phyloP scores from a whole-genome alignment of 2,797 vertebrate genomes.

The Pipistrellus pygmaeus region DNA sequence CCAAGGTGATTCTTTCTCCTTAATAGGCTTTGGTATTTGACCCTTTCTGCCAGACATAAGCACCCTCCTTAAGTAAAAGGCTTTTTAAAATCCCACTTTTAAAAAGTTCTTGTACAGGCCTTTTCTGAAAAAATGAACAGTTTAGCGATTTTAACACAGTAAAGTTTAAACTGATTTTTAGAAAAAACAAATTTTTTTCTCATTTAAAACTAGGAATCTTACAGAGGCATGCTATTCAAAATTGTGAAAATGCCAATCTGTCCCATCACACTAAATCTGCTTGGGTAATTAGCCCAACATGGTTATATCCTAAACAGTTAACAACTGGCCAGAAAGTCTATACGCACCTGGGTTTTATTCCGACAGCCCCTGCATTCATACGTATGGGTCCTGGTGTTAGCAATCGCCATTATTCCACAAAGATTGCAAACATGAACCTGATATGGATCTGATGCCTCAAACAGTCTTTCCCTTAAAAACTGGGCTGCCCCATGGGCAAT shows the following conservation, averaged over 20 bases:
- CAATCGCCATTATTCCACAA: slow-evolving; percentile 98
- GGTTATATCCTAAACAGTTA: neutral
- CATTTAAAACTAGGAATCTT: slow-evolving; percentile 45
- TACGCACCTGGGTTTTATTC: slow-evolving; percentile 96
- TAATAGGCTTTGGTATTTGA: neutral
- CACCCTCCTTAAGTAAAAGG: neutral
- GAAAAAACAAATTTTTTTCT: slow-evolving; percentile 34
- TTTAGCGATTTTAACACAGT: neutral
- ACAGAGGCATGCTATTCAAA: neutral
- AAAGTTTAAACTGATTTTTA: slow-evolving; percentile 26
- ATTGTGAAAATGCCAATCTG: neutral
- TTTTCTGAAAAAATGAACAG: slow-evolving; percentile 40
- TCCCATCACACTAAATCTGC: neutral
- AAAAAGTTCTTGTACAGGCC: slow-evolving; percentile 18
- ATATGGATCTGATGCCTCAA: slow-evolving; percentile 98
- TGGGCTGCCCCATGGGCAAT: slow-evolving; percentile 99
- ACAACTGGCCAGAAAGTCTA: neutral
- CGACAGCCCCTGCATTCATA: slow-evolving; percentile 98
- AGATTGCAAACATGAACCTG: slow-evolving; percentile 99
- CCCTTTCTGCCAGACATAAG: slow-evolving; percentile 26
- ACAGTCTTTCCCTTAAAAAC: slow-evolving; percentile 96
- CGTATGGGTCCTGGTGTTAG: slow-evolving; percentile 97
- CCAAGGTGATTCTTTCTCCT: neutral
- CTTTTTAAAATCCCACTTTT: neutral
- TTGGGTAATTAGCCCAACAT: neutral